A percentile compares a stretch with the other conserved stretches of the same genome.
Evolutionary conservation across 2,797 vertebrate species (phyloP).

Genomic region (Scarus forsteni): DNA sequence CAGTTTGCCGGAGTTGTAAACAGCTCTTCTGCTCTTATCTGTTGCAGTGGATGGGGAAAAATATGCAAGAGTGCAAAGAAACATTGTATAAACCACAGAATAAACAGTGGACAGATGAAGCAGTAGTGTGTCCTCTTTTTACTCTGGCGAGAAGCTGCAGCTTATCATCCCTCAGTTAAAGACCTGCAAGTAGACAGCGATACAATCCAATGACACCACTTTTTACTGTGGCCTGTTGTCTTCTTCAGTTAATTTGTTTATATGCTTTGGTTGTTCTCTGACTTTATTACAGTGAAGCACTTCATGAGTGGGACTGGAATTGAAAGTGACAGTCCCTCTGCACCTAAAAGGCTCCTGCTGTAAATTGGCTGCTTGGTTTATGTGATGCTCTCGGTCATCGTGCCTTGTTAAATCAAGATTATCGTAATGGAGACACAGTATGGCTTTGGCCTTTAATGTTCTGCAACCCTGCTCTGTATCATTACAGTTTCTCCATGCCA

Average conservation of each 20-base stretch:
- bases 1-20: too few species aligned
- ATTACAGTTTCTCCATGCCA: constrained; percentile 22
- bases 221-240: neutral
- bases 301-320: constrained; percentile 19
- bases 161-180: constrained; percentile 6
- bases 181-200: neutral
- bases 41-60: too few species aligned
- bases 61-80: too few species aligned
- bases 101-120: too few species aligned
- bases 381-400: constrained; percentile 21
- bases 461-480: constrained; percentile 6
- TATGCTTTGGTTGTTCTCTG: neutral
- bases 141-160: neutral
- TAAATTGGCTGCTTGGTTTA: constrained; percentile 44
- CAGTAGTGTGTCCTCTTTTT: too few species aligned
- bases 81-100: too few species aligned
- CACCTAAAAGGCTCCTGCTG: constrained; percentile 24
- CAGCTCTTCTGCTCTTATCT: too few species aligned
- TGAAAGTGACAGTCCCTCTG: constrained; percentile 4
- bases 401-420: constrained; percentile 46
- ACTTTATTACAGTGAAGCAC: constrained; percentile 6
- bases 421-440: constrained; percentile 36
- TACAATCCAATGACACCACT: neutral
- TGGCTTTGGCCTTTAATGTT: constrained; percentile 28
- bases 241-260: neutral